phyloP scores from a whole-genome alignment of 2,113 vertebrate genomes.

The Nematolebias whitei region DNA sequence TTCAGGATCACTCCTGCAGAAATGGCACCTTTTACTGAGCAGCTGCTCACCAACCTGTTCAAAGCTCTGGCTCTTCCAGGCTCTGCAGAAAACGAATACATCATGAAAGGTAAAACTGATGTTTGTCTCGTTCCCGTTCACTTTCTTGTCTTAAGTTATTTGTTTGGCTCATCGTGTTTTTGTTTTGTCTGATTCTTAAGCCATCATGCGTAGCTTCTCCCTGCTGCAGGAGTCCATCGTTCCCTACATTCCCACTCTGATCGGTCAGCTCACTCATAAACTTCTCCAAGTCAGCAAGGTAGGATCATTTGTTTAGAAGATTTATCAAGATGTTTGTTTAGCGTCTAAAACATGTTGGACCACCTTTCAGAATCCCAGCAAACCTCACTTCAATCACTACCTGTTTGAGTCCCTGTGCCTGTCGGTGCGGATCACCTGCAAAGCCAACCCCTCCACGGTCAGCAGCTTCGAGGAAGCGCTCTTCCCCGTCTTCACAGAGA shows the following conservation, averaged over 20 bases:
- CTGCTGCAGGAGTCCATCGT: constrained; percentile 96
- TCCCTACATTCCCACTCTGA: constrained; percentile 94
- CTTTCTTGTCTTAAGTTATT: not conserved
- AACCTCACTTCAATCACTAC: constrained; percentile 99
- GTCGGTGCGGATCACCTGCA: constrained; percentile 95
- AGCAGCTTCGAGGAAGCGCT: constrained; percentile 95
- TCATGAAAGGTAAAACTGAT: constrained; percentile 92
- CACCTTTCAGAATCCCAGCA: constrained; percentile 93
- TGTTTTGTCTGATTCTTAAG: constrained; percentile 74
- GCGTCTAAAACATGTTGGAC: not conserved
- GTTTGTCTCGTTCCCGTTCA: not conserved
- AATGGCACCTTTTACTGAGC: constrained; percentile 92
- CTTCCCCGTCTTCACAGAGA: constrained; percentile 97
- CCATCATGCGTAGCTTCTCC: constrained; percentile 98
- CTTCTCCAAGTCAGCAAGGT: constrained; percentile 98
- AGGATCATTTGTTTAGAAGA: constrained; percentile 22
- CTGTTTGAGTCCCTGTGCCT: constrained; percentile 98
- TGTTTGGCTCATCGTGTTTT: constrained; percentile 4
- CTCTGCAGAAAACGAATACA: constrained; percentile 97
- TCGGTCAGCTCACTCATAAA: constrained; percentile 95
- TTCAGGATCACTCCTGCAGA: constrained; percentile 90
- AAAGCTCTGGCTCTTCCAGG: constrained; percentile 93
- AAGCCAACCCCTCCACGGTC: constrained; percentile 89
- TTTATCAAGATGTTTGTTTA: not conserved
- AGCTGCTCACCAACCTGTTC: constrained; percentile 94